Percentiles rank a stretch among this genome's conserved stretches.
phyloP scores from a whole-genome alignment of 2,888 invertebrate species.

The Morpho achilles region DNA sequence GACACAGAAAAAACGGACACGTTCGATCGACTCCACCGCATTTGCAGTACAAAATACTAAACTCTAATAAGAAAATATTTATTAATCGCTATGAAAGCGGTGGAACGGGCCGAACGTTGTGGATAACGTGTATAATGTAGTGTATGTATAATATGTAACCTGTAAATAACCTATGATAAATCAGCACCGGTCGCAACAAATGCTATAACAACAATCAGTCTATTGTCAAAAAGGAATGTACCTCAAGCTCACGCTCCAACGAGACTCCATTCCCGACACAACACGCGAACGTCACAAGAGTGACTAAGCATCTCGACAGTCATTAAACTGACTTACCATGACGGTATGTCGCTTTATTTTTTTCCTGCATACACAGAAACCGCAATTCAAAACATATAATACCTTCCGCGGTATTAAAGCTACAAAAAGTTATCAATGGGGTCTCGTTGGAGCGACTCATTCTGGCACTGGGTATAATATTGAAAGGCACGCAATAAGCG shows the following conservation, averaged over 20 bases:
- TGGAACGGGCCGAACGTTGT: constrained; percentile 49
- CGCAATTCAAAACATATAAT: constrained; percentile 1
- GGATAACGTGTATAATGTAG: constrained; percentile 67
- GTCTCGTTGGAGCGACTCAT: constrained; percentile 47
- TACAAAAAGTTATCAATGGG: constrained; percentile 18
- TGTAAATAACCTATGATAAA: constrained; percentile 78
- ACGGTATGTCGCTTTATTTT: constrained; percentile 13
- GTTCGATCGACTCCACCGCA: constrained; percentile 49
- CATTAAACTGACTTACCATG: constrained; percentile 4
- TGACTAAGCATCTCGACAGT: constrained; percentile 20
- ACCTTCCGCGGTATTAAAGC: constrained; percentile 3
- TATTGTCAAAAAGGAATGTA: constrained; percentile 78
- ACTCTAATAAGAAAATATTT: constrained; percentile 70
- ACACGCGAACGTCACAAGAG: not conserved
- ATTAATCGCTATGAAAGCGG: constrained; percentile 41
- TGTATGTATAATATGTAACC: constrained; percentile 66
- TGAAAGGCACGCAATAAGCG: constrained; percentile 77
- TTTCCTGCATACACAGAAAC: constrained; percentile 6
- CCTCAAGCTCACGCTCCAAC: constrained; percentile 47
- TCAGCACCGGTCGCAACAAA: constrained; percentile 78
- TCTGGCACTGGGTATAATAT: constrained; percentile 65
- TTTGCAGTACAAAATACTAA: constrained; percentile 61
- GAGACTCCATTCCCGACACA: constrained; percentile 43
- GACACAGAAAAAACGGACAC: constrained; percentile 59
- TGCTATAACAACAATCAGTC: constrained; percentile 77